phyloP scores from a whole-genome alignment of 2,888 invertebrate genomes.

The Sphaerolaimus hirsutus region DNA sequence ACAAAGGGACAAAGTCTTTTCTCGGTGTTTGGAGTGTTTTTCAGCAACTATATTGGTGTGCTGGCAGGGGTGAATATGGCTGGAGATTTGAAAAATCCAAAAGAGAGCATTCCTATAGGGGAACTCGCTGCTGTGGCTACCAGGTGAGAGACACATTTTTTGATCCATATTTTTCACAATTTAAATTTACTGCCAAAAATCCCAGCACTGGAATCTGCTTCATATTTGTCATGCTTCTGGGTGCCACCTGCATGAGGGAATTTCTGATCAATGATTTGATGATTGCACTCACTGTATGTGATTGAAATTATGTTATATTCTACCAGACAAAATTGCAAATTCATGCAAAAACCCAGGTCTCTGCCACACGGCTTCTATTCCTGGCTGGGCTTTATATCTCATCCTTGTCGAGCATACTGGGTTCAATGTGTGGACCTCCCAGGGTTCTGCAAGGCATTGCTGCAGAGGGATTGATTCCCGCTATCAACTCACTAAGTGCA shows the following conservation, averaged over 20 bases:
- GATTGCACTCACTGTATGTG: slow-evolving; percentile 58
- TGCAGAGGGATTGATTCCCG: slow-evolving; percentile 75
- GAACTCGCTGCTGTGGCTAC: slow-evolving; percentile 71
- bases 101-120: slow-evolving; percentile 73
- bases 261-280: slow-evolving; percentile 54
- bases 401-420: slow-evolving; percentile 78
- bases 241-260: slow-evolving; percentile 53
- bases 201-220: slow-evolving; percentile 59
- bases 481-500: slow-evolving; percentile 43
- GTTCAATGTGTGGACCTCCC: slow-evolving; percentile 84
- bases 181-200: neutral
- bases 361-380: slow-evolving; percentile 40
- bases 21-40: slow-evolving; percentile 84
- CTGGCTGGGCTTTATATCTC: slow-evolving; percentile 78
- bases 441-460: slow-evolving; percentile 80
- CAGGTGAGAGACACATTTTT: slow-evolving; percentile 37
- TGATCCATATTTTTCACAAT: neutral
- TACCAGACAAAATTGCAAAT: too few relatives aligned
- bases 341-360: neutral
- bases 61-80: slow-evolving; percentile 95
- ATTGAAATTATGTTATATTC: neutral
- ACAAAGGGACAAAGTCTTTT: slow-evolving; percentile 58
- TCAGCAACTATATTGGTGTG: slow-evolving; percentile 86
- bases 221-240: slow-evolving; percentile 64
- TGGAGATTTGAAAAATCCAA: slow-evolving; percentile 71